Conservation (phyloP, 2,113 vertebrate species). For the Triplophysa siluroides region DNA sequence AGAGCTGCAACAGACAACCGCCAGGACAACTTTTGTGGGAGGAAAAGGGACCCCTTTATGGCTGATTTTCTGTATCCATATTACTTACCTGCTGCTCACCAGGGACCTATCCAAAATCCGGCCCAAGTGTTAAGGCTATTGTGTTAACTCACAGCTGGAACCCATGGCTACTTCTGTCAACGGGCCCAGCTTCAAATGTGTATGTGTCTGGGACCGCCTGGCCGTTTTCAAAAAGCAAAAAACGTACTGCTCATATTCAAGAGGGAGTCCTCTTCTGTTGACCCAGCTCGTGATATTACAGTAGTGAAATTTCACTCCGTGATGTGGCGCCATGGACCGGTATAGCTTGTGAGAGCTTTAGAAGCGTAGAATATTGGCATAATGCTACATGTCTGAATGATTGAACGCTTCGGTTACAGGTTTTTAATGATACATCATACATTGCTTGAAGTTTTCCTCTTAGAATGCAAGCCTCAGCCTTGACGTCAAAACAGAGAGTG, state of each 20-base stretch:
- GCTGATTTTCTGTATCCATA: constrained; percentile 56
- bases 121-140: constrained; percentile 51
- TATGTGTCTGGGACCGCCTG: constrained; percentile 33
- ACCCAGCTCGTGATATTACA: constrained; percentile 17
- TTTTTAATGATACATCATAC: constrained; percentile 22
- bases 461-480: background rate
- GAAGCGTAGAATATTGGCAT: constrained; percentile 36
- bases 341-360: constrained; percentile 18
- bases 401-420: constrained; percentile 15
- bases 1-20: constrained; percentile 38
- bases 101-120: constrained; percentile 37
- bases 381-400: constrained; percentile 31
- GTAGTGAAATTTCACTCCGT: constrained; percentile 24
- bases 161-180: constrained; percentile 39
- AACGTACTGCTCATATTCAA: background rate
- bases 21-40: constrained; percentile 45
- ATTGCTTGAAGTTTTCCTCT: background rate
- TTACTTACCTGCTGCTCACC: constrained; percentile 52
- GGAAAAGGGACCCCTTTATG: constrained; percentile 46
- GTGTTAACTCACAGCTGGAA: constrained; percentile 49
- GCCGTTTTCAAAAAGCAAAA: constrained; percentile 15
- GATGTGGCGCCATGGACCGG: constrained; percentile 11
- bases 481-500: background rate
- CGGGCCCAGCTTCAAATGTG: constrained; percentile 32
- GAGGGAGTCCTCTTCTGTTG: constrained; percentile 26